Percentiles rank a stretch among this genome's conserved stretches.
Conservation (phyloP, 2,113 vertebrate species). For the Xiphophorus hellerii region DNA sequence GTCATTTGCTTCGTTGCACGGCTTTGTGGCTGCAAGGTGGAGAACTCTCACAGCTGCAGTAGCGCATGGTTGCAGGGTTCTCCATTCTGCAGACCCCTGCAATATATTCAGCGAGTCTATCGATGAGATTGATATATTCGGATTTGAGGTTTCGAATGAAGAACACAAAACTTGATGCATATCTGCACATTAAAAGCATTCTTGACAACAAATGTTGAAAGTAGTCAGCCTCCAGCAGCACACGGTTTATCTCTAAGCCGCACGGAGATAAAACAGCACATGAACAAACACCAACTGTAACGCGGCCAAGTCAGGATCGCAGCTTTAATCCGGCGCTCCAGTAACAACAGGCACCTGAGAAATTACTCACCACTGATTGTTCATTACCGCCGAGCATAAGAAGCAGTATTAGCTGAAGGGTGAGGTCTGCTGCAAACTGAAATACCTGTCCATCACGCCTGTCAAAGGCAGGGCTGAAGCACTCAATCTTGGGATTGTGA, state of each 20-base stretch:
- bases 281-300: constrained; percentile 61
- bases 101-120: constrained; percentile 38
- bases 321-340: constrained; percentile 47
- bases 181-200: not conserved
- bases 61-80: constrained; percentile 54
- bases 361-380: constrained; percentile 68
- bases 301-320: constrained; percentile 49
- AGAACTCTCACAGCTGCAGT: constrained; percentile 44
- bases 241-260: constrained; percentile 27
- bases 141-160: not conserved
- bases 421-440: constrained; percentile 48
- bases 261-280: constrained; percentile 44
- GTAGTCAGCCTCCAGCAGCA: constrained; percentile 27
- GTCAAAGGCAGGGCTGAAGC: constrained; percentile 44
- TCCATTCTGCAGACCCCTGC: constrained; percentile 22
- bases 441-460: constrained; percentile 50
- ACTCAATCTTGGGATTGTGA: not conserved
- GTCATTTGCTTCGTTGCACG: constrained; percentile 57
- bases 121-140: not conserved
- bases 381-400: constrained; percentile 49
- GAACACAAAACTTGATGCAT: not conserved
- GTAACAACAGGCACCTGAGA: constrained; percentile 46
- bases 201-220: constrained; percentile 33
- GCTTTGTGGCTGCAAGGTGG: constrained; percentile 39
- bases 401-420: constrained; percentile 52